These are phyloP conservation scores for Pontoporia blainvillei DNA, from an alignment of 2,113 vertebrate genomes.

Conservation along the genomic window DNA sequence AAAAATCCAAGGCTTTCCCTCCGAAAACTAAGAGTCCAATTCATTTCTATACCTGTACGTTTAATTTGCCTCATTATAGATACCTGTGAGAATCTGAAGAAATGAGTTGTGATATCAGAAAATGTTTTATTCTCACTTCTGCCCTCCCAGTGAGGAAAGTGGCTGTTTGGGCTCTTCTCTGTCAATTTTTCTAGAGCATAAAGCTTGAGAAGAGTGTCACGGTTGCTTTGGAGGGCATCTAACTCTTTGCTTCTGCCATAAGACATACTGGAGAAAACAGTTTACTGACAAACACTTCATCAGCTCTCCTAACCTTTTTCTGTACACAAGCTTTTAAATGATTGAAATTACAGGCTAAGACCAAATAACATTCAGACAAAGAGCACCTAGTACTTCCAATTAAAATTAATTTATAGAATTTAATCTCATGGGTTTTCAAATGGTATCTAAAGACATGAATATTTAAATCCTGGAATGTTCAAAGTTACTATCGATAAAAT, in stretches of 20 bases:
- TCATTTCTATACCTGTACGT: neutral
- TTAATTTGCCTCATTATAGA: neutral
- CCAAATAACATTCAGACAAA: conserved; percentile 35
- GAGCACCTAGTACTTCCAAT: conserved; percentile 38
- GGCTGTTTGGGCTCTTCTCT: neutral
- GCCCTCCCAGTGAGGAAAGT: neutral
- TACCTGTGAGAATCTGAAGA: neutral
- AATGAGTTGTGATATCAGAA: neutral
- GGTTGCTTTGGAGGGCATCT: neutral
- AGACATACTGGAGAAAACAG: neutral
- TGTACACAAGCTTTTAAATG: conserved; percentile 28
- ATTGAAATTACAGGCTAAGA: conserved; percentile 34
- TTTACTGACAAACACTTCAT: neutral
- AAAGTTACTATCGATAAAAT: conserved; percentile 64
- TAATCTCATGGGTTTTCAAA: conserved; percentile 41
- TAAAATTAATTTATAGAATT: conserved; percentile 35
- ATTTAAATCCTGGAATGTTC: conserved; percentile 67
- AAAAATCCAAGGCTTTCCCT: neutral
- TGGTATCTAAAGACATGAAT: conserved; percentile 29
- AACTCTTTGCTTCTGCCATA: neutral
- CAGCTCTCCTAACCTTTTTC: conserved; percentile 22
- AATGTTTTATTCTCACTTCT: neutral
- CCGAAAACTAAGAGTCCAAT: neutral
- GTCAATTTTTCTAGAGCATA: neutral
- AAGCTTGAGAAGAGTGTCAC: neutral